A percentile compares a stretch with the other conserved stretches of the same genome.
Evolutionary conservation across 2,888 invertebrate species (phyloP).

Genomic region (Caenorhabditis japonica): DNA sequence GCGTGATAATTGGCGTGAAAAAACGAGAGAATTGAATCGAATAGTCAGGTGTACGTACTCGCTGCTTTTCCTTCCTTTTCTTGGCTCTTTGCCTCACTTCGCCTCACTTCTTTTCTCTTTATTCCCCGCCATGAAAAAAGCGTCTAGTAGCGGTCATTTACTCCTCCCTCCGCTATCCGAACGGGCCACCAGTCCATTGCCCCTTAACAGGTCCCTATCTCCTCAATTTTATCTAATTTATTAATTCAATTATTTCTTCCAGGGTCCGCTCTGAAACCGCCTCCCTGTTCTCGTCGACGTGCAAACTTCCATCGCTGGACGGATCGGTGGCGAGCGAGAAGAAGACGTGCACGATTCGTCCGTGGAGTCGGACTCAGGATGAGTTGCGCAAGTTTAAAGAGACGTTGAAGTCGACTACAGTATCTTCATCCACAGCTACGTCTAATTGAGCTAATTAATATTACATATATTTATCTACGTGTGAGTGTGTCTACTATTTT

Average conservation of each 20-base stretch:
- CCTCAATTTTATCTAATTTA: background rate
- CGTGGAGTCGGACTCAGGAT: conserved; percentile 61
- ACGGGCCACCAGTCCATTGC: conserved; percentile 24
- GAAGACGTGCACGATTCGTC: conserved; percentile 57
- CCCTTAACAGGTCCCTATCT: conserved; percentile 12
- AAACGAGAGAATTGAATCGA: conserved; percentile 14
- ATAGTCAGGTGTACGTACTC: conserved; percentile 36
- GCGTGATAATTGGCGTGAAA: conserved; percentile 35
- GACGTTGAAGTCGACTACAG: conserved; percentile 40
- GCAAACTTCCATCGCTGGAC: conserved; percentile 55
- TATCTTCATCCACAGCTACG: conserved; percentile 6
- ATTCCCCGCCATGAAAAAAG: conserved; percentile 19
- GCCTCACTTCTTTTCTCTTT: background rate
- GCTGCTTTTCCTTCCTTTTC: conserved; percentile 1
- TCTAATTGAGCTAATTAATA: conserved; percentile 10
- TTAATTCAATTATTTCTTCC: conserved; percentile 8
- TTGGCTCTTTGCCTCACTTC: background rate
- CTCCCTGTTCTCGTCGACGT: conserved; percentile 52
- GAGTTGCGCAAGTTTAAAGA: conserved; percentile 61
- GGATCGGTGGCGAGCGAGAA: conserved; percentile 28
- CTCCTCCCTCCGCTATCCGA: conserved; percentile 22
- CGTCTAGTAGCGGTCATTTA: conserved; percentile 25
- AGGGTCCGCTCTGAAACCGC: conserved; percentile 52
- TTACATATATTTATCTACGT: conserved; percentile 22
- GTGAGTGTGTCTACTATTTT: conserved; percentile 8